Base-by-base conservation (phyloP, 2,113 vertebrate genomes). In the Ictalurus furcatus region DNA sequence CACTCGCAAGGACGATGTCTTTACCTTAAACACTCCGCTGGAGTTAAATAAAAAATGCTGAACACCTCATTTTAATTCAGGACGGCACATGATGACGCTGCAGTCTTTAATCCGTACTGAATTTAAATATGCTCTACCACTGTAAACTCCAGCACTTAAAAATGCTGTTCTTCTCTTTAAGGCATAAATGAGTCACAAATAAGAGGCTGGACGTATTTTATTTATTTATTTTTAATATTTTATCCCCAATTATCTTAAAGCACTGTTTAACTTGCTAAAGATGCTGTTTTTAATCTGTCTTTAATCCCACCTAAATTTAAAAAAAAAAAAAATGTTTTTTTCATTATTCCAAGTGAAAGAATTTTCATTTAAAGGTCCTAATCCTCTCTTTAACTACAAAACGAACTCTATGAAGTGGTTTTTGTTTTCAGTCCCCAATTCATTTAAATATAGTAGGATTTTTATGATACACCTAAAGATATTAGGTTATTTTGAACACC, bases 51-150 rank as follows among this genome's bases (percentile, higher is more conserved):
- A 12, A 82, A 59, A 6, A 0, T 19, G 48, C 78, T 17, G 78
- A 30, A n/a, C 8, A n/a, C 5, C n/a, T 82, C 79, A 59, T 83
- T 40, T 23, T 37, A 61, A 83, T 83, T 83, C 81, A 40, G 56
- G 21, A 25, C 30, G 30, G 81, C 34, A 25, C 58, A 83, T 83
- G 58, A 61, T 83, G 81, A 61, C 28, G 81, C 81, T 83, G 81
- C 81, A 61, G 30, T 40, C 12, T 83, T 40, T 37, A 83, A 83
- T 83, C 81, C 81, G 34, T 25, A 7, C 30, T 37, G 17, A 56
- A 56, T 81, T 81, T 56, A 56, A 81, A 81, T 56, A 81, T 30
- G 30, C 56, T 40, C 30, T 37, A 37, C 52, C 9, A 13, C 78
- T 19, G 6, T 81, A 34, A 80, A 58, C 19, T n/a, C 79, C 40